A percentile compares a stretch with the other conserved stretches of the same genome.
Evolutionary conservation across 1,140 invertebrate genomes (phyloP).

Genomic region (Solenopsis fugax): DNA sequence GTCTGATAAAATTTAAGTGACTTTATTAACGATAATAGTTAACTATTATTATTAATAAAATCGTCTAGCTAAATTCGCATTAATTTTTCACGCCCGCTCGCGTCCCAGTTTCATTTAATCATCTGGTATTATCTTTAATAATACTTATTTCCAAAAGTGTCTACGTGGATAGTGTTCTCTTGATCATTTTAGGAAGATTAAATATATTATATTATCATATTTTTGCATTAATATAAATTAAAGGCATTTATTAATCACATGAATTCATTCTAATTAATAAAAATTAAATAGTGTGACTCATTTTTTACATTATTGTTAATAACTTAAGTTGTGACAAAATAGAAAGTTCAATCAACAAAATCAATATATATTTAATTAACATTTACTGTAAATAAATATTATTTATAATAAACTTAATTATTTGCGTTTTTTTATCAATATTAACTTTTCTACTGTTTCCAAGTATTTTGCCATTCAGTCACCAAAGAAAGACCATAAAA

Average conservation of each 20-base stretch:
- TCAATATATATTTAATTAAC: background rate
- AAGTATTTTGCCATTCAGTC: background rate
- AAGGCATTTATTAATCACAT: background rate
- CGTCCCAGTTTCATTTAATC: background rate
- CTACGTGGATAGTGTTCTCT: background rate
- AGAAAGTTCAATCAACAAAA: background rate
- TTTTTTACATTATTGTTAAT: background rate
- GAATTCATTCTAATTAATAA: background rate
- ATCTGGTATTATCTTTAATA: background rate
- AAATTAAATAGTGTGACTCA: background rate
- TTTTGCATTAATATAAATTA: background rate
- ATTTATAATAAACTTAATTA: background rate
- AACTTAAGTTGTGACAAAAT: background rate
- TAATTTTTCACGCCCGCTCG: background rate
- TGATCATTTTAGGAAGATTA: background rate
- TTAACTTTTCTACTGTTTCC: background rate
- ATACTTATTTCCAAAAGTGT: background rate
- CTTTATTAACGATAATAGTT: background rate
- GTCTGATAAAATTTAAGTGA: constrained; percentile 8
- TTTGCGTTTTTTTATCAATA: background rate
- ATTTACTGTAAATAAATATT: background rate
- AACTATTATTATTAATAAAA: constrained; percentile 44
- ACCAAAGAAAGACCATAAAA: background rate
- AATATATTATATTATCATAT: background rate
- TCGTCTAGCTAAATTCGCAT: constrained; percentile 7